Conservation (phyloP, 1,140 invertebrate genomes). For the Limonius californicus region DNA sequence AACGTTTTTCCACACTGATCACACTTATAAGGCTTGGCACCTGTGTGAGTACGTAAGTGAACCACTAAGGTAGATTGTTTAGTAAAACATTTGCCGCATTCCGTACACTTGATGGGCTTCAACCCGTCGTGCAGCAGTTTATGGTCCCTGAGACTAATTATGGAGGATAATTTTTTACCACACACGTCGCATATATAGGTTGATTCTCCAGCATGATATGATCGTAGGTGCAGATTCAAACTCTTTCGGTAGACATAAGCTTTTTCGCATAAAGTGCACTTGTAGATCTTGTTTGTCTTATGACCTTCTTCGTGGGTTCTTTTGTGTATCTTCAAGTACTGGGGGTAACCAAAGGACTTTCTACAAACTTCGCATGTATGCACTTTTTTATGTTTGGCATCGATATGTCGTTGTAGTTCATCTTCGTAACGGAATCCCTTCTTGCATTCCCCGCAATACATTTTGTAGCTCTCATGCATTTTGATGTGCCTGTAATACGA, state of each 20-base stretch:
- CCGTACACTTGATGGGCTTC: constrained; percentile 47
- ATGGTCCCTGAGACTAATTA: constrained; percentile 49
- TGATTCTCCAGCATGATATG: background rate
- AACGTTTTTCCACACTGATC: constrained; percentile 57
- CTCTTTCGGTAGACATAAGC: background rate
- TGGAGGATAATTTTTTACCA: background rate
- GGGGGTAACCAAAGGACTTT: background rate
- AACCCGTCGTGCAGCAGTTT: constrained; percentile 62
- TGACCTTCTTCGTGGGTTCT: background rate
- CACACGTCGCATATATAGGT: constrained; percentile 28
- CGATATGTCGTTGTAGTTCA: background rate
- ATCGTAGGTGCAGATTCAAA: background rate
- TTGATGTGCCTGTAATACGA: too few species aligned
- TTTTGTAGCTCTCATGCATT: too few species aligned
- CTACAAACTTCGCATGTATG: background rate
- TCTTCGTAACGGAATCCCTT: too few species aligned
- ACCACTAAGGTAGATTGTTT: background rate
- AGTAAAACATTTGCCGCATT: constrained; percentile 2
- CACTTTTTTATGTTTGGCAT: background rate
- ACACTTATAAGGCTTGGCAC: constrained; percentile 51
- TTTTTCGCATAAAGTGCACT: background rate
- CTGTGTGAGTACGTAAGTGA: constrained; percentile 29
- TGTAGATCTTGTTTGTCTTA: background rate
- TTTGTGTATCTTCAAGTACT: background rate
- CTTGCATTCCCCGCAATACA: too few species aligned